These are phyloP conservation scores for Agrotis puta DNA, from an alignment of 2,888 invertebrate genomes.

Conservation along the genomic window DNA sequence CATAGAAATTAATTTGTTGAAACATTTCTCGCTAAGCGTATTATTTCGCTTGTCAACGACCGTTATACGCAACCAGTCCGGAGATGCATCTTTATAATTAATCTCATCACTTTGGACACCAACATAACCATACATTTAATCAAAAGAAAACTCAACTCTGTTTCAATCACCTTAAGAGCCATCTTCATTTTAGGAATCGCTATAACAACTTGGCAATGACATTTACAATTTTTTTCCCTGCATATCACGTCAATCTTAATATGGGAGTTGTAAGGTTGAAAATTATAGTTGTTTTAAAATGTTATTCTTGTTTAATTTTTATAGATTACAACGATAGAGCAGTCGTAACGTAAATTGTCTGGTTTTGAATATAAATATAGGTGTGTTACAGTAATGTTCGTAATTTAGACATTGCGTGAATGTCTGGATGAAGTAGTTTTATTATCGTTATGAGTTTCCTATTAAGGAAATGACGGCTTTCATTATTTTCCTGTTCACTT, in stretches of 20 bases:
- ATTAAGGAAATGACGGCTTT: neutral
- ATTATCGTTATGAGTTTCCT: conserved; percentile 7
- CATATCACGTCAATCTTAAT: conserved; percentile 69
- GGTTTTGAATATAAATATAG: conserved; percentile 62
- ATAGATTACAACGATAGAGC: conserved; percentile 74
- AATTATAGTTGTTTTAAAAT: conserved; percentile 61
- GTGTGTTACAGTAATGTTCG: conserved; percentile 52
- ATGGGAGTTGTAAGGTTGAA: conserved; percentile 66
- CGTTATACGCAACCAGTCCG: conserved; percentile 77
- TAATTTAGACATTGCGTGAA: conserved; percentile 57
- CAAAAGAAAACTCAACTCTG: conserved; percentile 51
- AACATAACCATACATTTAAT: conserved; percentile 42
- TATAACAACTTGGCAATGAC: conserved; percentile 37
- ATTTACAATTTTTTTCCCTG: conserved; percentile 63
- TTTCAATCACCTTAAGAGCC: neutral
- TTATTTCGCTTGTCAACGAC: conserved; percentile 77
- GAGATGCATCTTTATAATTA: conserved; percentile 87
- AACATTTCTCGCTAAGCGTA: conserved; percentile 72
- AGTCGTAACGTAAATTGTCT: conserved; percentile 74
- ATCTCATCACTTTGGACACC: conserved; percentile 79
- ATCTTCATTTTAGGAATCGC: conserved; percentile 22
- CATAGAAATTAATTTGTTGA: conserved; percentile 72
- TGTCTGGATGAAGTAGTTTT: conserved; percentile 43
- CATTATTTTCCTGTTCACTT: neutral
- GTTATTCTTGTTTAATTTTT: conserved; percentile 68